Evolutionary conservation across 2,888 invertebrate species (phyloP).

Genomic region (Ormia ochracea): DNA sequence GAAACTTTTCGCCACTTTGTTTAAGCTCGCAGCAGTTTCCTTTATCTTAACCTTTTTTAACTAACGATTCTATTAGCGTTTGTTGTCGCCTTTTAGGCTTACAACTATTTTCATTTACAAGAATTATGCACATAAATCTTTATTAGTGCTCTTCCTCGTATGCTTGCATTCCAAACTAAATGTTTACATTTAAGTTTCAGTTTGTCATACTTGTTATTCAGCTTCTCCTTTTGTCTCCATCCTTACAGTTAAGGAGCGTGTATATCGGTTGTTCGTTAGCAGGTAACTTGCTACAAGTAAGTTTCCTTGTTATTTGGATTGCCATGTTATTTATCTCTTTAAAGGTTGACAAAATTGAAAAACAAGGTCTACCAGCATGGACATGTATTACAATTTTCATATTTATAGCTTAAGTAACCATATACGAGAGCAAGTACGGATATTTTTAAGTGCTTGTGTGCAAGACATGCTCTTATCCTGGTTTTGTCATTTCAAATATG

Average conservation of each 20-base stretch:
- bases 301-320: conserved; percentile 9
- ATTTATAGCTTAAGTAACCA: conserved; percentile 31
- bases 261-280: not conserved
- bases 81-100: not conserved
- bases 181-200: not conserved
- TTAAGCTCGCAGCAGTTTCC: not conserved
- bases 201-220: not conserved
- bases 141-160: not conserved
- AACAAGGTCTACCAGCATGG: not conserved
- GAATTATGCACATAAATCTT: conserved; percentile 31
- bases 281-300: not conserved
- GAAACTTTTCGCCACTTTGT: conserved; percentile 6
- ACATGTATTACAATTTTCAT: conserved; percentile 17
- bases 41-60: not conserved
- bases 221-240: not conserved
- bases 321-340: conserved; percentile 23
- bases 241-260: not conserved
- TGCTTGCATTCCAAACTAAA: not conserved
- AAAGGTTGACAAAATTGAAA: conserved; percentile 18
- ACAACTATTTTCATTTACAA: conserved; percentile 1
- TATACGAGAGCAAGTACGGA: too few species aligned
- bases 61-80: not conserved
- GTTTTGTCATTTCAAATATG: not conserved
- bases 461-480: not conserved
- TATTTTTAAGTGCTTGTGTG: not conserved